phyloP scores from a whole-genome alignment of 1,140 invertebrate genomes.

The Argopecten irradians region DNA sequence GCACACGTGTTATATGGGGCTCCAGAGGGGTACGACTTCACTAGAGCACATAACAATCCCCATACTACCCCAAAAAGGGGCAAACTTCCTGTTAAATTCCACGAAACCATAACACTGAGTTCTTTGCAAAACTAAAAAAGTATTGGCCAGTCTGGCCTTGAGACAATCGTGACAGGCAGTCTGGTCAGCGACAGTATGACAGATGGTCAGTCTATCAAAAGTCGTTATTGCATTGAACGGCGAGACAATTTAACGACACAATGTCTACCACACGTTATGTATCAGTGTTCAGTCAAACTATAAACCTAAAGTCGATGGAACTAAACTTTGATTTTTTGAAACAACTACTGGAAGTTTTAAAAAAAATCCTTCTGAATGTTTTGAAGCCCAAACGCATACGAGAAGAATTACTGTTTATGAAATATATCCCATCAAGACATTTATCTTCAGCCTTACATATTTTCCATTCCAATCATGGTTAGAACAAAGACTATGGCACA shows the following conservation, averaged over 20 bases:
- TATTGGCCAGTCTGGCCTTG: neutral
- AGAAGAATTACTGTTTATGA: too few species aligned
- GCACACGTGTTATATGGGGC: slow-evolving; percentile 43
- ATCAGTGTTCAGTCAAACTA: too few species aligned
- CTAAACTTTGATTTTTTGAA: too few species aligned
- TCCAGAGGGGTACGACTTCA: slow-evolving; percentile 29
- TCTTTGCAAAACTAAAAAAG: neutral
- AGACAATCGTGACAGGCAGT: neutral
- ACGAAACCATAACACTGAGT: neutral
- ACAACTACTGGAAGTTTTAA: too few species aligned
- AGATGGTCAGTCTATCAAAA: neutral
- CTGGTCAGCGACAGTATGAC: neutral
- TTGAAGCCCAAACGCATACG: too few species aligned
- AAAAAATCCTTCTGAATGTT: too few species aligned
- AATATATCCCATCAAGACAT: too few species aligned
- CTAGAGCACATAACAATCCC: neutral
- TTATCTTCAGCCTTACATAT: too few species aligned
- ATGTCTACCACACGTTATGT: neutral
- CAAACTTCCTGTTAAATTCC: neutral
- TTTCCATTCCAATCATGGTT: too few species aligned
- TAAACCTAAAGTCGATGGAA: too few species aligned
- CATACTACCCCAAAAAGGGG: neutral
- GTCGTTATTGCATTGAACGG: neutral
- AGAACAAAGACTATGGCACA: too few species aligned
- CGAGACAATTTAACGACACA: neutral